A percentile compares a stretch with the other conserved stretches of the same genome.
phyloP scores from a whole-genome alignment of 2,888 invertebrate genomes.

The Diarsia brunnea region DNA sequence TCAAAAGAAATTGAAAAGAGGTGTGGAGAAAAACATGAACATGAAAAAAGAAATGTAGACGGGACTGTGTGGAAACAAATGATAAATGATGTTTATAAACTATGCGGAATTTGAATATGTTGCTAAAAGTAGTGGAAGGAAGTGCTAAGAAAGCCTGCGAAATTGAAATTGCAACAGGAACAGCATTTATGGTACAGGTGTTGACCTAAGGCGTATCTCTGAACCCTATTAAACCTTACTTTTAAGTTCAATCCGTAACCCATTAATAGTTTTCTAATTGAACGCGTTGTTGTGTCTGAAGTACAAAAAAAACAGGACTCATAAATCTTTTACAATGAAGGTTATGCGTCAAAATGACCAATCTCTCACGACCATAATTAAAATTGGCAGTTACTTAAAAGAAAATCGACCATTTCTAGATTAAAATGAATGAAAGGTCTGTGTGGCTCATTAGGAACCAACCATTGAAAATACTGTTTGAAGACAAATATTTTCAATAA shows the following conservation, averaged over 20 bases:
- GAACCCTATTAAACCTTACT: too few species aligned
- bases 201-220: neutral
- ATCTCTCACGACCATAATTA: neutral
- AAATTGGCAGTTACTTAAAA: neutral
- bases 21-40: too few species aligned
- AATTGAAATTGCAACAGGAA: too few species aligned
- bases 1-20: too few species aligned
- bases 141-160: too few species aligned
- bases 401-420: conserved; percentile 5
- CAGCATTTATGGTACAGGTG: too few species aligned
- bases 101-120: too few species aligned
- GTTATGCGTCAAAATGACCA: neutral
- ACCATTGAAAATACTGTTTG: conserved; percentile 24
- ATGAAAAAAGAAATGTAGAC: too few species aligned
- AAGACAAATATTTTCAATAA: conserved; percentile 47
- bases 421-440: neutral
- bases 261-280: neutral
- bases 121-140: too few species aligned
- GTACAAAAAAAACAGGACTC: neutral
- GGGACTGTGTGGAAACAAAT: too few species aligned
- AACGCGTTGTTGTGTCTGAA: neutral
- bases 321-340: neutral
- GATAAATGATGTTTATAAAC: too few species aligned
- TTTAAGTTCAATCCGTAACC: neutral
- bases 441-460: conserved; percentile 24